A percentile compares a stretch with the other conserved stretches of the same genome.
Conservation (phyloP, 2,888 invertebrate species). For the Pinctada fucata region DNA sequence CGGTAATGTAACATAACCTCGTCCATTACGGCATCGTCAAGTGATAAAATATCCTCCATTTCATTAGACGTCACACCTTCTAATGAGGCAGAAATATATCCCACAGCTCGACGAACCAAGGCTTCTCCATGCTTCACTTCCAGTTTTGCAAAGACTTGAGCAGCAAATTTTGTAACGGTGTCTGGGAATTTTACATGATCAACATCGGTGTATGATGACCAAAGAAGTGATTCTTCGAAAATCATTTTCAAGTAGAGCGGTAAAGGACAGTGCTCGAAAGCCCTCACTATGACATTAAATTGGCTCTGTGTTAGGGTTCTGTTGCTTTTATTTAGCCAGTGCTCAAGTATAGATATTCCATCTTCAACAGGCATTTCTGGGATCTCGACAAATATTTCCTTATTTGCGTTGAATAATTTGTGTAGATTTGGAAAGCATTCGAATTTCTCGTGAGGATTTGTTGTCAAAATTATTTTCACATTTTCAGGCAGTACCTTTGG, state of each 20-base stretch:
- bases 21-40: conserved; percentile 73
- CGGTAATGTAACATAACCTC: conserved; percentile 54
- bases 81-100: conserved; percentile 85
- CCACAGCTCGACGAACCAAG: conserved; percentile 80
- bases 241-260: conserved; percentile 69
- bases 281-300: conserved; percentile 83
- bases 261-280: conserved; percentile 71
- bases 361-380: conserved; percentile 61
- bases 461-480: conserved; percentile 83
- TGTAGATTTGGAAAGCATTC: conserved; percentile 58
- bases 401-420: conserved; percentile 51
- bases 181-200: conserved; percentile 61
- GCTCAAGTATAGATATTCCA: conserved; percentile 60
- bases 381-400: conserved; percentile 62
- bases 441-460: conserved; percentile 63
- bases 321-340: conserved; percentile 58
- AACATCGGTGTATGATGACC: conserved; percentile 63
- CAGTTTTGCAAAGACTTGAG: conserved; percentile 65
- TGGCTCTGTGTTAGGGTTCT: conserved; percentile 79
- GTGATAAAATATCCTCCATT: conserved; percentile 81
- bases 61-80: conserved; percentile 90
- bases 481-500: conserved; percentile 85
- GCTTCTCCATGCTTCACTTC: conserved; percentile 72
- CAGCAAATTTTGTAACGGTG: conserved; percentile 63
- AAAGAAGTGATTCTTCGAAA: conserved; percentile 63